Evolutionary conservation across 2,797 vertebrate genomes (phyloP).

Genomic region (Glossophaga mutica): DNA sequence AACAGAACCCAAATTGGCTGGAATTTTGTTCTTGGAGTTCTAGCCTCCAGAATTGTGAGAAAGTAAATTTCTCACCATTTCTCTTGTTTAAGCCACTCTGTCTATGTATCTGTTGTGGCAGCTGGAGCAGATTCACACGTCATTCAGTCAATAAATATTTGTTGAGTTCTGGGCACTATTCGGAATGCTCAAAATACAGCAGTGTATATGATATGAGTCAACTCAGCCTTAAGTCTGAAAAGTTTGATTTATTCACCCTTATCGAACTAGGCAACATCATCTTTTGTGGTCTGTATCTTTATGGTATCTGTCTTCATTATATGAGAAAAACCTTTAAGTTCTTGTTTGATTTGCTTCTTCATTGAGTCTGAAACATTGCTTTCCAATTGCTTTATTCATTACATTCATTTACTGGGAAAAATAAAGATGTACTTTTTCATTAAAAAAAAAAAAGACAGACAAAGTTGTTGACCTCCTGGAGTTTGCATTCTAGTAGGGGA

Average conservation of each 20-base stretch:
- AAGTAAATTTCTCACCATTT: neutral
- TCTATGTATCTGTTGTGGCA: neutral
- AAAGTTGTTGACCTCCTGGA: neutral
- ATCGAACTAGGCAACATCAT: neutral
- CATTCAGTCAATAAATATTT: neutral
- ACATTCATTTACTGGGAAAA: conserved; percentile 9
- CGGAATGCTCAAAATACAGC: neutral
- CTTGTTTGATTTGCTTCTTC: conserved; percentile 42
- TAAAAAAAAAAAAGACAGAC: neutral
- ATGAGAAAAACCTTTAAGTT: neutral
- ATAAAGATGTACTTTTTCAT: conserved; percentile 35
- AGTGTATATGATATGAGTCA: neutral
- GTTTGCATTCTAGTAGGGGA: neutral
- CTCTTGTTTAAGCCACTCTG: neutral
- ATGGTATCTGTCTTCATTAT: neutral
- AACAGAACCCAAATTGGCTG: neutral
- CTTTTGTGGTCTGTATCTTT: neutral
- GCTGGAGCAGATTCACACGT: neutral
- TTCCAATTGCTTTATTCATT: conserved; percentile 23
- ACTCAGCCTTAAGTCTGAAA: neutral
- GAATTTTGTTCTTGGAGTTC: neutral
- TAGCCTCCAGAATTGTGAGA: neutral
- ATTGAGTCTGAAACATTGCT: neutral
- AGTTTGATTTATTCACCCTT: neutral
- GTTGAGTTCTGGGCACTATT: neutral